These are phyloP conservation scores for Silurus aristotelis DNA, from an alignment of 2,797 vertebrate species.

Conservation along the genomic window DNA sequence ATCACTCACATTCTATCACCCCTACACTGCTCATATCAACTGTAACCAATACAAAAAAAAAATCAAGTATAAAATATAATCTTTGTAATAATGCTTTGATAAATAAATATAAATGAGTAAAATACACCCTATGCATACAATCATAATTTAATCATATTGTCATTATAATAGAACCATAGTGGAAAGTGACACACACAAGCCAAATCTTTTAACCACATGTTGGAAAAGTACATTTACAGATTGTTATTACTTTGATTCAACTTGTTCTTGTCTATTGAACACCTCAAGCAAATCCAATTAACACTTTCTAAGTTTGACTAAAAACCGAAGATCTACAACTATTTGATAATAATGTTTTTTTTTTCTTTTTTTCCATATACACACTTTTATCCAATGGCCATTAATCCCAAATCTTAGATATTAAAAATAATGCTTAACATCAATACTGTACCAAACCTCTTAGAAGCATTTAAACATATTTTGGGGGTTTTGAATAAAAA, in stretches of 20 bases:
- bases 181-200: slow-evolving; percentile 7
- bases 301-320: not conserved
- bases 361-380: not conserved
- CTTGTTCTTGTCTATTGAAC: slow-evolving; percentile 6
- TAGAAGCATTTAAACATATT: not conserved
- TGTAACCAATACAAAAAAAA: slow-evolving; percentile 57
- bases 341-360: not conserved
- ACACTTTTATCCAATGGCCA: not conserved
- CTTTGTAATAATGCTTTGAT: slow-evolving; percentile 57
- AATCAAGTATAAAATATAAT: slow-evolving; percentile 69
- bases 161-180: slow-evolving; percentile 47
- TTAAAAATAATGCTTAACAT: not conserved
- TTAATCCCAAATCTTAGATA: not conserved
- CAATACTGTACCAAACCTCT: not conserved
- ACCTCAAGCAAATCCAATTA: not conserved
- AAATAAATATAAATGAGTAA: slow-evolving; percentile 59
- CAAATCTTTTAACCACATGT: slow-evolving; percentile 27
- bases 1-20: slow-evolving; percentile 32
- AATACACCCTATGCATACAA: slow-evolving; percentile 59
- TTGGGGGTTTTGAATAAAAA: slow-evolving; percentile 13
- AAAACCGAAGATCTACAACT: not conserved
- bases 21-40: slow-evolving; percentile 53
- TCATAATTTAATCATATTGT: slow-evolving; percentile 50
- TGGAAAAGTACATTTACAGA: not conserved
- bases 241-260: not conserved